These are phyloP conservation scores for Lepilemur ruficaudatus DNA, from an alignment of 2,797 vertebrate species.

Conservation along the genomic window DNA sequence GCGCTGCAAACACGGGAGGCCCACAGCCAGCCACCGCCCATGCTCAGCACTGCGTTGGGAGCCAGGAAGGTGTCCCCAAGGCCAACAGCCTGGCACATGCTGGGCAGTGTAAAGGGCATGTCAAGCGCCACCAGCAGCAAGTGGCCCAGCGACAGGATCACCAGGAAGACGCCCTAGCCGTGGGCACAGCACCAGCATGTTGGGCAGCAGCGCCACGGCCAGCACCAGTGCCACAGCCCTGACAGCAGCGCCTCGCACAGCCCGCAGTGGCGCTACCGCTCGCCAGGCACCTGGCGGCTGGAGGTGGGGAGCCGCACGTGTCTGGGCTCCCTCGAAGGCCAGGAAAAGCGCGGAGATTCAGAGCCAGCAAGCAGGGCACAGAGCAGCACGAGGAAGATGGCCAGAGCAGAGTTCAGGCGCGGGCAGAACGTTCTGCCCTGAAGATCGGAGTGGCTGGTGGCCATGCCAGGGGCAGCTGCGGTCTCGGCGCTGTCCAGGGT, in stretches of 20 bases:
- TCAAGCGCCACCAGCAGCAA: slow-evolving; percentile 86
- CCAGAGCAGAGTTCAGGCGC: rapidly evolving
- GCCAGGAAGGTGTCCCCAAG: slow-evolving; percentile 89
- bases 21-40: slow-evolving; percentile 89
- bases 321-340: no score
- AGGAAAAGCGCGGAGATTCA: neutral
- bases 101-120: slow-evolving; percentile 87
- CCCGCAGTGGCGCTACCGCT: slow-evolving; percentile 79
- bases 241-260: slow-evolving; percentile 87
- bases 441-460: rapidly evolving
- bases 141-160: slow-evolving; percentile 89
- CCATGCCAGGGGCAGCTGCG: neutral
- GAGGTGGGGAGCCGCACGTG: no score
- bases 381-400: rapidly evolving
- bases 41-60: slow-evolving; percentile 88
- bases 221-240: slow-evolving; percentile 84
- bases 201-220: slow-evolving; percentile 86
- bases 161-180: slow-evolving; percentile 87
- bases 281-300: slow-evolving; percentile 59
- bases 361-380: neutral
- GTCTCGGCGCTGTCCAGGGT: slow-evolving; percentile 77
- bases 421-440: rapidly evolving
- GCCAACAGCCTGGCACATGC: slow-evolving; percentile 82
- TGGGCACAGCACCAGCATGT: slow-evolving; percentile 88
- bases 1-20: slow-evolving; percentile 86